Evolutionary conservation across 2,888 invertebrate species (phyloP), one percentile per base, ranked within the genome.

Genomic region (Agriopis marginaria): DNA sequence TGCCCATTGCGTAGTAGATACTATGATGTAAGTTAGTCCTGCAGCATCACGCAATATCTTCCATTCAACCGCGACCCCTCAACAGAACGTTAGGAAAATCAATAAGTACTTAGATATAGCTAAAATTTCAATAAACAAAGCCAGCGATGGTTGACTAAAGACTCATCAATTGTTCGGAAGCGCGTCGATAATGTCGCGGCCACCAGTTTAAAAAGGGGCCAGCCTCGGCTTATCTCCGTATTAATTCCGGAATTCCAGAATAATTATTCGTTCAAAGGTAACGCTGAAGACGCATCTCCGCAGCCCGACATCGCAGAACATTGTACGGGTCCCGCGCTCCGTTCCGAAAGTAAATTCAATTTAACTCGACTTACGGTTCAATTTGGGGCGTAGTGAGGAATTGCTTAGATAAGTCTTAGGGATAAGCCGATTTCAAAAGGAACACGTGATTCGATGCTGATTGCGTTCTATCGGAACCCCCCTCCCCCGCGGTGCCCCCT

Each of bases 201-300:
- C 68, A 73, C 70, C 71, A 78, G 78, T 82, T 82, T 81, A 77
- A 76, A 77, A 77, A 75, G 81, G 82, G 78, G 77, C 77, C 77
- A 77, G 80, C 77, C 79, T 78, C 82, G 82, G 87, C 90, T 92
- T 89, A 91, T 90, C 89, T 86, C 82, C 77, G 87, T 86, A 90
- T 90, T 93, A 91, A 92, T 93, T 90, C 91, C 85, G 85, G 89
- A 89, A 90, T 90, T 88, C 86, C 85, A 76, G 86, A 88, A 89
- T 93, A 93, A 93, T 93, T 93, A 93, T 89, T 86, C 87, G 87
- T 89, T 90, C 90, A 91, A 91, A 93, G 92, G 89, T 87, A 87
- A 82, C 75, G 81, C 82, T 80, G 86, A 86, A 85, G 86, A 88
- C 86, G 87, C 84, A 82, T 82, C 83, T 81, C 82, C 79, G 77